Evolutionary conservation across 2,113 vertebrate genomes (phyloP).

Genomic region (Nesogale talazaci): DNA sequence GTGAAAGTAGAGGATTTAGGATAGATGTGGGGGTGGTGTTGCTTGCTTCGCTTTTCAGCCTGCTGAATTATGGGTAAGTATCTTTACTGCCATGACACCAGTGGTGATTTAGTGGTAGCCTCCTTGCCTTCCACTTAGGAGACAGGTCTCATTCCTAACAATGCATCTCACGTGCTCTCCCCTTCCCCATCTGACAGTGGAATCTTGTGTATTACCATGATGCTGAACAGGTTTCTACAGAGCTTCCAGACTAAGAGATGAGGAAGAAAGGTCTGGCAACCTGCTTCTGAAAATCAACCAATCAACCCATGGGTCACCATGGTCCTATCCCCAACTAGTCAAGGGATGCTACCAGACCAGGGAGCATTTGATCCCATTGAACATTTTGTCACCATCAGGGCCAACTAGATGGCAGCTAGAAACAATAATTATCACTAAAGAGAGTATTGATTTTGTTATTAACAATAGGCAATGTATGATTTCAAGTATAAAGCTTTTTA

Average conservation of each 20-base stretch:
- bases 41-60: too few species aligned
- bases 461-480: background rate
- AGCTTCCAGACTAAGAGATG: background rate
- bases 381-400: background rate
- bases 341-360: background rate
- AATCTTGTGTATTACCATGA: background rate
- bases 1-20: background rate
- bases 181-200: background rate
- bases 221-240: background rate
- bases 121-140: background rate
- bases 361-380: background rate
- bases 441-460: slow-evolving; percentile 10
- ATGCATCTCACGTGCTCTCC: background rate
- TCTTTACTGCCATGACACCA: background rate
- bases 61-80: too few species aligned
- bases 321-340: background rate
- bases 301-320: background rate
- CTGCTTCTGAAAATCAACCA: background rate
- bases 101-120: background rate
- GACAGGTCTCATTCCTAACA: background rate
- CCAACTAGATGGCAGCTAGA: background rate
- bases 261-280: background rate
- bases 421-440: background rate
- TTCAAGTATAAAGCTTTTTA: background rate
- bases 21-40: background rate